Base-by-base conservation (phyloP, 2,888 invertebrate genomes). In the Lepidocyrtinus sp. region DNA sequence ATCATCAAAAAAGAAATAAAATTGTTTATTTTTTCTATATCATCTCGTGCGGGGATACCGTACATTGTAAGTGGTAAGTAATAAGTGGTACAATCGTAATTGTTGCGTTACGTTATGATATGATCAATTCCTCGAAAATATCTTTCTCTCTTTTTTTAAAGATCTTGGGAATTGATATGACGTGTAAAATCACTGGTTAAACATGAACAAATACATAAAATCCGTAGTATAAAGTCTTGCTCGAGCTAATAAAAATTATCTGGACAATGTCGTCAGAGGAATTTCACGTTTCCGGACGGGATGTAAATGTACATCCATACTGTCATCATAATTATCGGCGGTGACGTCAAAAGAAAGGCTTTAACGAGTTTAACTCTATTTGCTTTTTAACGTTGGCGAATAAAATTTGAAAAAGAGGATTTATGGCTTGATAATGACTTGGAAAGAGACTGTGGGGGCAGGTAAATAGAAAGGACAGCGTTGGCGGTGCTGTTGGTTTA, bases 1-100 rank as follows among this genome's bases (percentile, higher is more conserved):
- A 12, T 21, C 15, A 63, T 63, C 63, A 36, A 55, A 62, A 7
- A 70, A 65, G 17, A 65, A 62, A 62, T n/a, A 62, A 22, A 19
- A 62, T 22, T 19, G 12, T 19, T 26, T 17, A n/a, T 22, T 62
- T 19, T 21, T 22, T 22, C 62, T 62, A 7, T 21, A 21, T 22
- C 27, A 25, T 25, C n/a, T 15, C 26, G 21, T n/a, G n/a, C n/a
- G n/a, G n/a, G n/a, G n/a, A n/a, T n/a, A n/a, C n/a, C n/a, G n/a
- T n/a, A n/a, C n/a, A n/a, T n/a, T n/a, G n/a, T n/a, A n/a, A n/a
- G n/a, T n/a, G n/a, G n/a, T n/a, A n/a, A n/a, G n/a, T n/a, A n/a
- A n/a, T n/a, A n/a, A n/a, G n/a, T n/a, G n/a, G n/a, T n/a, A n/a
- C n/a, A n/a, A n/a, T n/a, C n/a, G n/a, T n/a, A n/a, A n/a, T n/a